phyloP scores from a whole-genome alignment of 37 sponge, comb jelly and placozoan species.

The Cladorhizidae sp. region DNA sequence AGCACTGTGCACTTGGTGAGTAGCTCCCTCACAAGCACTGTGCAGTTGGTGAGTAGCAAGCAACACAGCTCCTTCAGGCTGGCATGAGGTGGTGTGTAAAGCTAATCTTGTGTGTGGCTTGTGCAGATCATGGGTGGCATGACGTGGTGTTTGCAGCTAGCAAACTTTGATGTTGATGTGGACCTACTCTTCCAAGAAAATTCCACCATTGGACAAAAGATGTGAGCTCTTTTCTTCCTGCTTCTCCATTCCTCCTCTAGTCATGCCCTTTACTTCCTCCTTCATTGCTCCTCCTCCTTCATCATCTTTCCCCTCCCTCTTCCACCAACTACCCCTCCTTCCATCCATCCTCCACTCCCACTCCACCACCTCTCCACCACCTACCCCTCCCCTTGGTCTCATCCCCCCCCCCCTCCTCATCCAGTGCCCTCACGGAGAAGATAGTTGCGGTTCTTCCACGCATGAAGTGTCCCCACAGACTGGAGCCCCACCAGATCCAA shows the following conservation, averaged over 20 bases:
- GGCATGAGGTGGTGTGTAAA: too few species aligned
- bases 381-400: background rate
- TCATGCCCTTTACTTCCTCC: background rate
- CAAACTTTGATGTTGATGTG: conserved; percentile 95
- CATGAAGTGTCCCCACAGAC: conserved; percentile 97
- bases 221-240: conserved; percentile 56
- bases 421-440: conserved; percentile 96
- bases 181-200: conserved; percentile 98
- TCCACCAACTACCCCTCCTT: background rate
- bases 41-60: too few species aligned
- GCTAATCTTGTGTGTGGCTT: too few species aligned
- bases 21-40: too few species aligned
- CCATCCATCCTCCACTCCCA: background rate
- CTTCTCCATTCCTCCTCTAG: background rate
- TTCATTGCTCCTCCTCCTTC: background rate
- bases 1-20: too few species aligned
- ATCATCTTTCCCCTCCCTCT: conserved; percentile 11
- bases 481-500: conserved; percentile 99
- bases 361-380: background rate
- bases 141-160: conserved; percentile 96
- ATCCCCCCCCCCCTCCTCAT: background rate
- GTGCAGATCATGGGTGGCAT: conserved; percentile 93
- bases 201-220: conserved; percentile 98
- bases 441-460: conserved; percentile 94
- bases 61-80: too few species aligned